Percentiles rank a stretch among this genome's conserved stretches.
Evolutionary conservation across 2,888 invertebrate species (phyloP).

Genomic region (Oscheius myriophilus): DNA sequence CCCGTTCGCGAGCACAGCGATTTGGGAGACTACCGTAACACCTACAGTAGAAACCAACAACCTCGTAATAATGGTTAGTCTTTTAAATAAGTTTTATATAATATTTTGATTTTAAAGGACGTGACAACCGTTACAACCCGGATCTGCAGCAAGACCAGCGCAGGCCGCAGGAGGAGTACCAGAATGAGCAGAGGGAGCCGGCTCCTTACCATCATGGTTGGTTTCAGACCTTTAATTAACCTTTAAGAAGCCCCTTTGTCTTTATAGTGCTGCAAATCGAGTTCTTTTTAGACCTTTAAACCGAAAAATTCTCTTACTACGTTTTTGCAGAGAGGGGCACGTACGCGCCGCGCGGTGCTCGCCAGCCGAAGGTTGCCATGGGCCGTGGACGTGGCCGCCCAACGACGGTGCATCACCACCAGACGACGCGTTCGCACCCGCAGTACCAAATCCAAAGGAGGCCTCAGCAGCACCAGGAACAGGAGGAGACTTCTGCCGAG

Average conservation of each 20-base stretch:
- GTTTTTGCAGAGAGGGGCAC: too few relatives aligned
- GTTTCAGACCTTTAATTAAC: too few relatives aligned
- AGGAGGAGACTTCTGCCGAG: background rate
- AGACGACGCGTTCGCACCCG: slow-evolving; percentile 21
- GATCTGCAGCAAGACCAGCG: background rate
- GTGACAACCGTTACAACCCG: background rate
- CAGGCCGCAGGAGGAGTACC: background rate
- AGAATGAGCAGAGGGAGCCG: too few relatives aligned
- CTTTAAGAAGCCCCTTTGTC: too few relatives aligned
- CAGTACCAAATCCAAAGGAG: slow-evolving; percentile 34
- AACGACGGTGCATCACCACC: slow-evolving; percentile 4
- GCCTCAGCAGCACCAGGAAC: slow-evolving; percentile 9
- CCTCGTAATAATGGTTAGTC: slow-evolving; percentile 4
- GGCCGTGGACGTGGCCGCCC: slow-evolving; percentile 22
- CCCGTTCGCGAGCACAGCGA: slow-evolving; percentile 15
- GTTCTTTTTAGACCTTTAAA: too few relatives aligned
- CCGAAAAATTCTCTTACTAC: background rate
- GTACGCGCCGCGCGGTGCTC: too few relatives aligned
- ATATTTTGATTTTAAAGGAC: too few relatives aligned
- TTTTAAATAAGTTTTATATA: too few relatives aligned
- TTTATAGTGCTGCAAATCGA: too few relatives aligned
- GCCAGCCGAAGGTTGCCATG: slow-evolving; percentile 1
- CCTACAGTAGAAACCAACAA: background rate
- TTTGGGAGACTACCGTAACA: slow-evolving; percentile 7
- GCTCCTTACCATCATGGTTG: too few relatives aligned